Percentiles rank a stretch among this genome's conserved stretches.
Conservation (phyloP, 2,888 invertebrate genomes). For the Sinodicranocentrus sp. region DNA sequence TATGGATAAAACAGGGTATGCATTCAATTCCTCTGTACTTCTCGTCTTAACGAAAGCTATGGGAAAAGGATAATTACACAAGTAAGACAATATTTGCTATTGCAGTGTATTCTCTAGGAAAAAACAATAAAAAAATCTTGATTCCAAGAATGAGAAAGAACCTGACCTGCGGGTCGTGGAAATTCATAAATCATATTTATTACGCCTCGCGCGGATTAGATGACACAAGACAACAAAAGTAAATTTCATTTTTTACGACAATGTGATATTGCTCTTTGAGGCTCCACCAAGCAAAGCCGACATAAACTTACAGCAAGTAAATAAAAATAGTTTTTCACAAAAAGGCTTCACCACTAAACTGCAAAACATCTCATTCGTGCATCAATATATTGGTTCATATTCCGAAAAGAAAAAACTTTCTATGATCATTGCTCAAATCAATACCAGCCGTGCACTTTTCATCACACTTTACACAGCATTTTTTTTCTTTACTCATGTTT, state of each 20-base stretch:
- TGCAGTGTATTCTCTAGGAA: background rate
- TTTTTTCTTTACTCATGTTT: too few species aligned
- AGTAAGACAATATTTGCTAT: background rate
- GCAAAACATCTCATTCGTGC: too few species aligned
- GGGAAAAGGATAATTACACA: background rate
- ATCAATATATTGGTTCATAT: too few species aligned
- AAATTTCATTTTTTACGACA: constrained; percentile 18
- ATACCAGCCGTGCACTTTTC: too few species aligned
- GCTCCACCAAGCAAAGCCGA: too few species aligned
- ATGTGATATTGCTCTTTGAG: too few species aligned
- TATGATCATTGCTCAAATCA: too few species aligned
- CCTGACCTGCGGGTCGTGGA: constrained; percentile 78
- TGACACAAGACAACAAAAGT: constrained; percentile 25
- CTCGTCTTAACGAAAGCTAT: constrained; percentile 49
- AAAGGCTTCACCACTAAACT: too few species aligned
- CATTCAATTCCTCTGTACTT: constrained; percentile 51
- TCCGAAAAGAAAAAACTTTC: too few species aligned
- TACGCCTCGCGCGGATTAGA: constrained; percentile 5
- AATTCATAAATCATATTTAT: constrained; percentile 39
- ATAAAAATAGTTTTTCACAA: background rate
- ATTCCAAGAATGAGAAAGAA: constrained; percentile 22
- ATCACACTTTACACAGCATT: too few species aligned
- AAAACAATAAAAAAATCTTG: background rate
- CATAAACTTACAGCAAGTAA: too few species aligned
- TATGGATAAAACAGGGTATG: constrained; percentile 57